A percentile compares a stretch with the other conserved stretches of the same genome.
Conservation (phyloP, 2,888 invertebrate genomes). For the Pristionchus fissidentatus region DNA sequence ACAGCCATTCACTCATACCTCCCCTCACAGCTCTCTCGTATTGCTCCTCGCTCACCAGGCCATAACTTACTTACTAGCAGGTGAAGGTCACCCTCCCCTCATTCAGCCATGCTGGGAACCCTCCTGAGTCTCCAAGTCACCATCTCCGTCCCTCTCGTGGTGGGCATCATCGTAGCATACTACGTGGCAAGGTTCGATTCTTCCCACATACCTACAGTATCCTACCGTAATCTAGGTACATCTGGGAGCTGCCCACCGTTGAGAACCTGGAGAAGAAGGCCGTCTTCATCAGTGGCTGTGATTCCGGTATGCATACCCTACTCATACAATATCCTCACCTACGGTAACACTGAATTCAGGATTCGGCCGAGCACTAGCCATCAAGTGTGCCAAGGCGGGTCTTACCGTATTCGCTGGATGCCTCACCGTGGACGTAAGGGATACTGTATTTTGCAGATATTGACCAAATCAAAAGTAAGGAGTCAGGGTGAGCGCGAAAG, state of each 20-base stretch:
- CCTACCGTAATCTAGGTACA: not conserved
- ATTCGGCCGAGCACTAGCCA: slow-evolving; percentile 44
- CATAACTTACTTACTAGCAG: too few relatives aligned
- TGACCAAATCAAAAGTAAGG: not conserved
- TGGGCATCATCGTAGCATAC: not conserved
- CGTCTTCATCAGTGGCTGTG: slow-evolving; percentile 46
- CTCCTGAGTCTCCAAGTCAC: not conserved
- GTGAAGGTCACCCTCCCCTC: too few relatives aligned
- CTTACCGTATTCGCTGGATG: slow-evolving; percentile 48
- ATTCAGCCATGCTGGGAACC: not conserved
- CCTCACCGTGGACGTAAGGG: slow-evolving; percentile 26
- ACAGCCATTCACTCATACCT: too few relatives aligned
- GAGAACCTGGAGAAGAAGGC: slow-evolving; percentile 18
- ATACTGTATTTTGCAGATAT: not conserved
- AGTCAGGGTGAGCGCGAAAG: too few relatives aligned
- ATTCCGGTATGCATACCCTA: slow-evolving; percentile 31
- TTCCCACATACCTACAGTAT: not conserved
- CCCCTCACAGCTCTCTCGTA: too few relatives aligned
- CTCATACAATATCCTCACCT: not conserved
- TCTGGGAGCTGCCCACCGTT: slow-evolving; percentile 38
- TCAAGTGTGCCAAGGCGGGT: slow-evolving; percentile 45
- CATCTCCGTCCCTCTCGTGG: not conserved
- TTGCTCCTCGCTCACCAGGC: too few relatives aligned
- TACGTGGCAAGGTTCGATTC: not conserved
- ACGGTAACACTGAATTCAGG: too few relatives aligned